phyloP scores from a whole-genome alignment of 2,113 vertebrate species.

The Albula glossodonta region DNA sequence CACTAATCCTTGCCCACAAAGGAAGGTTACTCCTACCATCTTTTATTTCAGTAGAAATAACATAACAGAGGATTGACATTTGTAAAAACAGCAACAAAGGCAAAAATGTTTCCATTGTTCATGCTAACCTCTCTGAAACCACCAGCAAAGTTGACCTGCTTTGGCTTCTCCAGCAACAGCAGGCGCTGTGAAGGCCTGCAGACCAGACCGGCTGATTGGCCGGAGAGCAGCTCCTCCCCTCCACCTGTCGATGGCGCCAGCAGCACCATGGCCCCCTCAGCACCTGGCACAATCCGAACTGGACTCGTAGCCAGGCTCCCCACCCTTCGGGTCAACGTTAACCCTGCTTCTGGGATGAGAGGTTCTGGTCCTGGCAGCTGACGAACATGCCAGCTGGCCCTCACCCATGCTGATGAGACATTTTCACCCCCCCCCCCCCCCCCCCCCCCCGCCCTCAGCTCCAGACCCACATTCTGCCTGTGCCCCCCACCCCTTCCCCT shows the following conservation, averaged over 20 bases:
- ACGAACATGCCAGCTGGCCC: constrained; percentile 59
- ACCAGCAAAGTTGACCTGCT: neutral
- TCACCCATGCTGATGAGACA: constrained; percentile 61
- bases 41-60: neutral
- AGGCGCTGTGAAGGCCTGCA: neutral
- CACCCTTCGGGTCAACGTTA: constrained; percentile 40
- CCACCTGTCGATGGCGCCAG: constrained; percentile 52
- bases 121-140: neutral
- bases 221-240: constrained; percentile 57
- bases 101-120: neutral
- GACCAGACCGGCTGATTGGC: constrained; percentile 39
- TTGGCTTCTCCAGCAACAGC: neutral
- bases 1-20: no score
- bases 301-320: constrained; percentile 48
- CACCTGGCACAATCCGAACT: neutral
- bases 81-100: neutral
- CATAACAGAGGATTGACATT: neutral
- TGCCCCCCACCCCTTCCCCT: neutral
- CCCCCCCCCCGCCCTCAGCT: neutral
- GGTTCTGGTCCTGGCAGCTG: constrained; percentile 60
- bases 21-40: neutral
- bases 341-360: constrained; percentile 25
- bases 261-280: constrained; percentile 19
- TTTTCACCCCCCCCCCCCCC: constrained; percentile 50
- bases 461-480: neutral